Evolutionary conservation across 2,797 vertebrate genomes (phyloP).

Genomic region (Cheirogaleus major): DNA sequence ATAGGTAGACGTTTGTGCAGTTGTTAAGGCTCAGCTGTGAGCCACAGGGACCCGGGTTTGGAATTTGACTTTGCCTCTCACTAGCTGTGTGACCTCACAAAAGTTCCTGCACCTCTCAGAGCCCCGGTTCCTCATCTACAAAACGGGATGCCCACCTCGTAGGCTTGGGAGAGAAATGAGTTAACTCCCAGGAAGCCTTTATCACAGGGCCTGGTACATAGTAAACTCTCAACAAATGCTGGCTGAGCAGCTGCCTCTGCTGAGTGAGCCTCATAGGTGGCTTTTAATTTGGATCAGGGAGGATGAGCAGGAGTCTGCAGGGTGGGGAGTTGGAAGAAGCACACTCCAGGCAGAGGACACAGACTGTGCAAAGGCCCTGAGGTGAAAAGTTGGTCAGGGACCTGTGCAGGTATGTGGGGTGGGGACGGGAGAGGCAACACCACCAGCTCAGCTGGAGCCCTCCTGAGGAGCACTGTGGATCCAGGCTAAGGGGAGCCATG

Average conservation of each 20-base stretch:
- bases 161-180: background rate
- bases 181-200: background rate
- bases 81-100: background rate
- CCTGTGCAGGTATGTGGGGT: background rate
- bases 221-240: background rate
- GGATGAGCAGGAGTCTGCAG: background rate
- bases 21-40: background rate
- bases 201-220: background rate
- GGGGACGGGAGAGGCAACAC: fast-evolving
- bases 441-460: background rate
- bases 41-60: background rate
- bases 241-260: background rate
- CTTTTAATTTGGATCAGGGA: background rate
- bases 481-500: background rate
- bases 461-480: background rate
- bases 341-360: background rate
- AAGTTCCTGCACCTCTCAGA: background rate
- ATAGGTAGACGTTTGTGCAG: background rate
- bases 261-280: background rate
- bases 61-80: background rate
- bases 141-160: background rate
- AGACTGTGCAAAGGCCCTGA: background rate
- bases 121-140: background rate
- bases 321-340: background rate
- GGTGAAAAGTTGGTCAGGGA: background rate